Percentiles rank a stretch among this genome's conserved stretches.
phyloP scores from a whole-genome alignment of 2,888 invertebrate species.

The Ectemnius cavifrons region DNA sequence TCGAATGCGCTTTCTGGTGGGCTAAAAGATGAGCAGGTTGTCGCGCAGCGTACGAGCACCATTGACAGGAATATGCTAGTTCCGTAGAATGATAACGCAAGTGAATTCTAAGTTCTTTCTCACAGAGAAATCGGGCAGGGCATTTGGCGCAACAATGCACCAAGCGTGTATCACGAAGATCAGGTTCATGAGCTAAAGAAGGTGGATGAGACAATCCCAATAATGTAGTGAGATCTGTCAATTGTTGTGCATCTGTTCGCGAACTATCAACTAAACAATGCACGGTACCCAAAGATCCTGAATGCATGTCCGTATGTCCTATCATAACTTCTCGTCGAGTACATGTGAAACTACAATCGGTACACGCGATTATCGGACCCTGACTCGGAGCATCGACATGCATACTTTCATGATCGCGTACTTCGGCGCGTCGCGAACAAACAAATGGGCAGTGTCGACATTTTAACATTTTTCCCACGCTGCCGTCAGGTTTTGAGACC shows the following conservation, averaged over 20 bases:
- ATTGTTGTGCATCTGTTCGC: slow-evolving; percentile 79
- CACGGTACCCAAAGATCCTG: slow-evolving; percentile 84
- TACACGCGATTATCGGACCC: slow-evolving; percentile 83
- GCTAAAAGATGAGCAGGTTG: slow-evolving; percentile 84
- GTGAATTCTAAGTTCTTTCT: slow-evolving; percentile 87
- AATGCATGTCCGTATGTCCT: slow-evolving; percentile 87
- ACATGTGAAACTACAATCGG: slow-evolving; percentile 89
- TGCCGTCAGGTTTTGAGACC: slow-evolving; percentile 84
- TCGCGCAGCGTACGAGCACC: slow-evolving; percentile 87
- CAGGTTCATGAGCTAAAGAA: slow-evolving; percentile 68
- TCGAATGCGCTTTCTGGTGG: slow-evolving; percentile 87
- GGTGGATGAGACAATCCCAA: slow-evolving; percentile 66
- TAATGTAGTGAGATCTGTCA: slow-evolving; percentile 68
- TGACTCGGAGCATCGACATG: slow-evolving; percentile 80
- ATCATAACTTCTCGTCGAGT: slow-evolving; percentile 85
- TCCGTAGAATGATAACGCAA: slow-evolving; percentile 84
- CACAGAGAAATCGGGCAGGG: slow-evolving; percentile 89
- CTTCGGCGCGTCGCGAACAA: slow-evolving; percentile 88
- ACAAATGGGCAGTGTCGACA: slow-evolving; percentile 92
- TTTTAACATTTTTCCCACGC: slow-evolving; percentile 89
- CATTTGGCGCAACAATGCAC: slow-evolving; percentile 89
- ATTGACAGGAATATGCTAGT: slow-evolving; percentile 84
- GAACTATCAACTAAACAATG: slow-evolving; percentile 85
- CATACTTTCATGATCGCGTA: slow-evolving; percentile 91
- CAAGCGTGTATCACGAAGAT: slow-evolving; percentile 67